Evolutionary conservation across 2,888 invertebrate species (phyloP).

Genomic region (Drosophila setosimentum): DNA sequence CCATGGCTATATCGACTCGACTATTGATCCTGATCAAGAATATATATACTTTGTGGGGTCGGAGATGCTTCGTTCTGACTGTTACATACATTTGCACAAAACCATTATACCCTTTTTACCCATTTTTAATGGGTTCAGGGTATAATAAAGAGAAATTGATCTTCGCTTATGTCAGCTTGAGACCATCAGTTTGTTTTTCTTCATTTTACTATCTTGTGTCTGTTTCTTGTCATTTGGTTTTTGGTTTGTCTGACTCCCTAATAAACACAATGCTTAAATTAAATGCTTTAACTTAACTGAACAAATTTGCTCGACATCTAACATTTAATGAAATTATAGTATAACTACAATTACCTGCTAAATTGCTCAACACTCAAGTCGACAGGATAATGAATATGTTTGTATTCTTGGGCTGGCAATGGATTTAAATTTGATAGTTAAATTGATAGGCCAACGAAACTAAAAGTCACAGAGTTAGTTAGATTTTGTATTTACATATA

Average conservation of each 20-base stretch:
- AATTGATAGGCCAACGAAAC: neutral
- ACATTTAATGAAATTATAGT: neutral
- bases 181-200: neutral
- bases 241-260: too few species aligned
- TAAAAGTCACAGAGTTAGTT: neutral
- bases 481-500: neutral
- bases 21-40: too few species aligned
- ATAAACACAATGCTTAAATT: neutral
- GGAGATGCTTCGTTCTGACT: too few species aligned
- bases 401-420: neutral
- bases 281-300: slow-evolving; percentile 14
- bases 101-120: too few species aligned
- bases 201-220: neutral
- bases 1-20: too few species aligned
- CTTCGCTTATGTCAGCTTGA: neutral
- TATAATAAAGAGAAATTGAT: too few species aligned
- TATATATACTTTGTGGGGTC: too few species aligned
- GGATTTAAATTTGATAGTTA: too few species aligned
- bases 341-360: slow-evolving; percentile 15
- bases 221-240: too few species aligned
- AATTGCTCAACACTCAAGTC: neutral
- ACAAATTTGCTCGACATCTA: slow-evolving; percentile 6
- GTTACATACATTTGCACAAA: too few species aligned
- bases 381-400: neutral
- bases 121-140: too few species aligned